Evolutionary conservation across 2,888 invertebrate genomes (phyloP).

Genomic region (Siphlonurus alternatus): DNA sequence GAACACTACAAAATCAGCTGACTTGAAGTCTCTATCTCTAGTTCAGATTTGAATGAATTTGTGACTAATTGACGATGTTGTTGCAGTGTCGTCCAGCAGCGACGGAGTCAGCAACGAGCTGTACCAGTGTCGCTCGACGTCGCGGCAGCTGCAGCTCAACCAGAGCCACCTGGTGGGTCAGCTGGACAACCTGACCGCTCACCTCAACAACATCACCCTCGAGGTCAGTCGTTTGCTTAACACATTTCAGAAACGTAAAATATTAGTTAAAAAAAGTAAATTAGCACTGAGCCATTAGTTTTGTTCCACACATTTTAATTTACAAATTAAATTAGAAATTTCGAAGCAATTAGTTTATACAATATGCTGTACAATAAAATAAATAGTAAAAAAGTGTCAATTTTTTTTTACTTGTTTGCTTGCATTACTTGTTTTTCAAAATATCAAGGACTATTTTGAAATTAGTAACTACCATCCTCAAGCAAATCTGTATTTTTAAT

Average conservation of each 20-base stretch:
- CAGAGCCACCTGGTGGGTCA: conserved; percentile 36
- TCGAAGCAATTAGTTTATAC: not conserved
- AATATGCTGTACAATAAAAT: not conserved
- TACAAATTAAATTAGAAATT: not conserved
- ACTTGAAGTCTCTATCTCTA: no score
- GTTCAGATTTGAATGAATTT: no score
- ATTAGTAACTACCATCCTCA: no score
- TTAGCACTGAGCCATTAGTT: conserved; percentile 11
- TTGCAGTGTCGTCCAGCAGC: not conserved
- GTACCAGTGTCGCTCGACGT: not conserved
- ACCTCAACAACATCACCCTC: conserved; percentile 33
- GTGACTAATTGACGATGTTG: no score
- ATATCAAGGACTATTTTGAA: no score
- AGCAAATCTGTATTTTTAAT: no score
- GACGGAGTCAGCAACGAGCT: not conserved
- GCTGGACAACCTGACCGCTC: conserved; percentile 37
- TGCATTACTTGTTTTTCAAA: no score
- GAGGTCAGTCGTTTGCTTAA: conserved; percentile 24
- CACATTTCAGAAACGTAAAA: not conserved
- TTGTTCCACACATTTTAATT: conserved; percentile 4
- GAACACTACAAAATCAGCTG: no score
- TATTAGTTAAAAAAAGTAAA: no score
- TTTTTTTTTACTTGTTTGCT: not conserved
- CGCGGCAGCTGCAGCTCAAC: conserved; percentile 2
- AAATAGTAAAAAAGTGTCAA: not conserved